Evolutionary conservation across 2,797 vertebrate species (phyloP).

Genomic region (Microchirus variegatus): DNA sequence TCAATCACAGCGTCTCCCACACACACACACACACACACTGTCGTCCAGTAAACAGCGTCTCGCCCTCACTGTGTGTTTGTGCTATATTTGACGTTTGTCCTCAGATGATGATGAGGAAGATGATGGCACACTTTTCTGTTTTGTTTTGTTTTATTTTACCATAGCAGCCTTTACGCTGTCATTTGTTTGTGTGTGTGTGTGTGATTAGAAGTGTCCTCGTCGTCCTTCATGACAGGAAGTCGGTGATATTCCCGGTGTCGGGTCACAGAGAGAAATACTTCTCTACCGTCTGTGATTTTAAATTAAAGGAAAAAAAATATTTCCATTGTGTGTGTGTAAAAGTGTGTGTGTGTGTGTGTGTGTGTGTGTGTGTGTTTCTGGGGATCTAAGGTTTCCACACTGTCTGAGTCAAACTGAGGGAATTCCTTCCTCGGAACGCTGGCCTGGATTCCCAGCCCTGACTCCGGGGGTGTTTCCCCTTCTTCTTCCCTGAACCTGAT

Average conservation of each 20-base stretch:
- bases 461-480: conserved; percentile 52
- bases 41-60: not conserved
- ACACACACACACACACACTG: not conserved
- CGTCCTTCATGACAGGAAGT: conserved; percentile 40
- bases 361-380: not conserved
- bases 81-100: not conserved
- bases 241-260: conserved; percentile 34
- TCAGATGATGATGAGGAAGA: not conserved
- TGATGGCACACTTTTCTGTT: not conserved
- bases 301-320: conserved; percentile 39
- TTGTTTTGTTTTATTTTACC: conserved; percentile 12
- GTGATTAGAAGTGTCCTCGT: not conserved
- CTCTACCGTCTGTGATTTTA: conserved; percentile 20
- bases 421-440: conserved; percentile 69
- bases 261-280: conserved; percentile 47
- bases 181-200: not conserved
- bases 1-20: no score
- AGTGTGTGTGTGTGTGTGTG: not conserved
- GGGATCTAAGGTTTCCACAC: conserved; percentile 58
- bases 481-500: conserved; percentile 31
- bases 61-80: not conserved
- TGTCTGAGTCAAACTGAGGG: conserved; percentile 68
- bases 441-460: conserved; percentile 38
- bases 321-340: conserved; percentile 56
- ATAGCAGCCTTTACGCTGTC: conserved; percentile 9